phyloP scores from a whole-genome alignment of 2,113 vertebrate species.

The Elgaria multicarinata region DNA sequence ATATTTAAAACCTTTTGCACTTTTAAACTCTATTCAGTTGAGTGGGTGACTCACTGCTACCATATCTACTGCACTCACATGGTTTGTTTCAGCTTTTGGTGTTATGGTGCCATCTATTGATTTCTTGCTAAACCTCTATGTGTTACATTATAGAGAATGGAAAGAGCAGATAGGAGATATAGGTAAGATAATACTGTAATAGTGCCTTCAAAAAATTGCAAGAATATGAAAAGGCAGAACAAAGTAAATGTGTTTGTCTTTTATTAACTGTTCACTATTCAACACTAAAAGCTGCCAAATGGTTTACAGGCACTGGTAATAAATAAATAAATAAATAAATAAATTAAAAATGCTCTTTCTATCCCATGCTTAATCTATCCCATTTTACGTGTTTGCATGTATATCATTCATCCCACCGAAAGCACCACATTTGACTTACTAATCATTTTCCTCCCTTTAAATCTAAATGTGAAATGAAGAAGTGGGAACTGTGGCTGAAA shows the following conservation, averaged over 20 bases:
- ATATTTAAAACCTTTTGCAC: constrained; percentile 41
- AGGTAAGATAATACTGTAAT: neutral
- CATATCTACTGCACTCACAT: neutral
- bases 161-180: neutral
- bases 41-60: neutral
- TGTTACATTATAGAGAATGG: neutral
- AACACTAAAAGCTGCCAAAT: neutral
- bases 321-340: too few relatives aligned
- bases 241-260: neutral
- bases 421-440: neutral
- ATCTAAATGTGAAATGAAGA: neutral
- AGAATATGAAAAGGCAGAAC: neutral
- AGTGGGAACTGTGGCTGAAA: neutral
- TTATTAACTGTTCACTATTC: neutral
- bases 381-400: too few relatives aligned
- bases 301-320: neutral
- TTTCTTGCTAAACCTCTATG: constrained; percentile 28
- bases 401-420: neutral
- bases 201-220: neutral
- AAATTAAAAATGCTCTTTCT: neutral
- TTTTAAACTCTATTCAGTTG: constrained; percentile 45
- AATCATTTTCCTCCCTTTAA: neutral
- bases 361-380: neutral
- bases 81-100: constrained; percentile 49
- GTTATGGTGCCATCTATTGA: constrained; percentile 79